Conservation (phyloP, 2,113 vertebrate genomes). For the Agelaius tricolor region DNA sequence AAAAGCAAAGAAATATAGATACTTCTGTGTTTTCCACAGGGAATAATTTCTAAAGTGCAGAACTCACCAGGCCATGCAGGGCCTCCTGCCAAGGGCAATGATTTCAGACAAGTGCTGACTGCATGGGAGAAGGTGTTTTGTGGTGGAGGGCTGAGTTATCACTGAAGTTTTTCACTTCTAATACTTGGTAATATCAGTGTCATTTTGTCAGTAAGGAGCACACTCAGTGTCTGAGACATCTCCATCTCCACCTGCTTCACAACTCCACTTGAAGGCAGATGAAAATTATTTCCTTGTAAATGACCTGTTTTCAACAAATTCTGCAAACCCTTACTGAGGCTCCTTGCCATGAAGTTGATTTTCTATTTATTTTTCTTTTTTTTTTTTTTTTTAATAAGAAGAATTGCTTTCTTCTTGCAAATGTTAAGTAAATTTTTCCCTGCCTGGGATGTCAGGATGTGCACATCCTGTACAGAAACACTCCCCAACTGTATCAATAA, state of each 20-base stretch:
- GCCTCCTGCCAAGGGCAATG: neutral
- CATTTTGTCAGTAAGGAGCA: neutral
- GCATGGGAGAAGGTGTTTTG: neutral
- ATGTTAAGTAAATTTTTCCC: neutral
- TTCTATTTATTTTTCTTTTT: neutral
- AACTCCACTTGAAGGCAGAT: neutral
- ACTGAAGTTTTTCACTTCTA: neutral
- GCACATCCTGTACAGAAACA: neutral
- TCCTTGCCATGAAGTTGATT: neutral
- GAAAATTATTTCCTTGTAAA: neutral
- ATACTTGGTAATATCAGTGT: neutral
- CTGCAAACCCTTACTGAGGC: neutral
- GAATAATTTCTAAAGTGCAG: neutral
- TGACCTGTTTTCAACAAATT: neutral
- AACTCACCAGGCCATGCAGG: neutral
- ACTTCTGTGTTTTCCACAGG: fast-evolving
- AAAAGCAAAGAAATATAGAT: neutral
- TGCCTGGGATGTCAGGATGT: neutral
- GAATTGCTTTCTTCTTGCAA: neutral
- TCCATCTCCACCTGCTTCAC: neutral
- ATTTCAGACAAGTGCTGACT: neutral
- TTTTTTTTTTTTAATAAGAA: neutral
- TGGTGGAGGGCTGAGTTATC: neutral
- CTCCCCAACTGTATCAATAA: neutral
- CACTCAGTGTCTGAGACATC: neutral